A percentile compares a stretch with the other conserved stretches of the same genome.
phyloP scores from a whole-genome alignment of 2,797 vertebrate genomes.

The Neosilurus hyrtlii region DNA sequence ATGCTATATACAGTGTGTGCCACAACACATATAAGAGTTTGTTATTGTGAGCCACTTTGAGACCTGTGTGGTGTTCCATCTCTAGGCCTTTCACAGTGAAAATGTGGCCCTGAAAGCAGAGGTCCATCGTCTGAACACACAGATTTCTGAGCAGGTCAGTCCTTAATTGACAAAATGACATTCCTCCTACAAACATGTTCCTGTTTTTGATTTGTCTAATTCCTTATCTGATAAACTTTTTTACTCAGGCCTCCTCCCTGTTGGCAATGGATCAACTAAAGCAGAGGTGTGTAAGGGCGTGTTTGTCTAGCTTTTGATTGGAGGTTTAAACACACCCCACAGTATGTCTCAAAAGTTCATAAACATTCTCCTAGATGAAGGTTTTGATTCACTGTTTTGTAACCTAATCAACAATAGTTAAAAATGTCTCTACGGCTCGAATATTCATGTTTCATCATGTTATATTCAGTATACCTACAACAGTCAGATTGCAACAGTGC shows the following conservation, averaged over 20 bases:
- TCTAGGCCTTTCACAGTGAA: slow-evolving; percentile 87
- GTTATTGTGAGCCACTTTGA: slow-evolving; percentile 37
- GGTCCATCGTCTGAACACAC: slow-evolving; percentile 85
- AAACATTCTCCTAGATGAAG: not conserved
- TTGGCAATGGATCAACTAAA: slow-evolving; percentile 85
- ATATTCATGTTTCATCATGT: not conserved
- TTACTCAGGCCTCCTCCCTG: slow-evolving; percentile 66
- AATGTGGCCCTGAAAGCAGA: slow-evolving; percentile 88
- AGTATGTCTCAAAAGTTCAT: not conserved
- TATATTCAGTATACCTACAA: not conserved
- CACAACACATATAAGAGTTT: not conserved
- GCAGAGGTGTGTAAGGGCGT: slow-evolving; percentile 78
- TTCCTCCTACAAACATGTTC: not conserved
- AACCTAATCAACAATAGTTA: not conserved
- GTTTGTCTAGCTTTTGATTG: not conserved
- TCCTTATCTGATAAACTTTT: not conserved
- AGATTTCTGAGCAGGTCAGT: slow-evolving; percentile 88
- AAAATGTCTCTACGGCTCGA: not conserved
- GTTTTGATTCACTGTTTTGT: slow-evolving; percentile 9
- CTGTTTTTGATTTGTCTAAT: not conserved
- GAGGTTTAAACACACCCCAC: not conserved
- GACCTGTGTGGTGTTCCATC: slow-evolving; percentile 12
- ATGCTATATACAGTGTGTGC: not conserved
- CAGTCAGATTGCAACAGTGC: not conserved
- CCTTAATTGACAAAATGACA: not conserved